Evolutionary conservation across 2,113 vertebrate genomes (phyloP).

Genomic region (Callithrix jacchus): DNA sequence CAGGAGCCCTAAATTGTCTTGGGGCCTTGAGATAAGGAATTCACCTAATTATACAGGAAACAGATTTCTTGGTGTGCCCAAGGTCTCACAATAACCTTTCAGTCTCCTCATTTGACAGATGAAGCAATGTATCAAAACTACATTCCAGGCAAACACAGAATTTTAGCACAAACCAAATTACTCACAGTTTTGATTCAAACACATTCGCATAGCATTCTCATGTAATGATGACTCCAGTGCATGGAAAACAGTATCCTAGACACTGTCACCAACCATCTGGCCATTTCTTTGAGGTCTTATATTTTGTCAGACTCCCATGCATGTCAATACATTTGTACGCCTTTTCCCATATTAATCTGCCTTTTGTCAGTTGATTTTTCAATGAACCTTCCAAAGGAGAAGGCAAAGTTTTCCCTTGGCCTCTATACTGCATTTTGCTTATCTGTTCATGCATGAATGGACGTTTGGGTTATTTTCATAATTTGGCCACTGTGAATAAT

Average conservation of each 20-base stretch:
- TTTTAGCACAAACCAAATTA: slow-evolving; percentile 16
- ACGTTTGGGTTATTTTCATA: background rate
- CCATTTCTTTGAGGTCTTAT: background rate
- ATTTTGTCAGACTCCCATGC: background rate
- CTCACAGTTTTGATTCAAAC: background rate
- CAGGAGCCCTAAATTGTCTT: no score
- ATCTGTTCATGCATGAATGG: background rate
- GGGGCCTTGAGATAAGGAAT: no score
- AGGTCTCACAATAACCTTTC: background rate
- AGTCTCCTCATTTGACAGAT: background rate
- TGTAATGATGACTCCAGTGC: background rate
- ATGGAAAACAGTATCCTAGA: background rate
- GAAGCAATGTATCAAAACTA: slow-evolving; percentile 5
- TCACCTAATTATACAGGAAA: background rate
- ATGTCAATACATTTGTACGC: background rate
- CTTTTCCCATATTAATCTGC: background rate
- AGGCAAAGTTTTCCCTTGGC: background rate
- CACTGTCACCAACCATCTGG: background rate
- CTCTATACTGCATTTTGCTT: background rate
- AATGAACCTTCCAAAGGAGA: background rate
- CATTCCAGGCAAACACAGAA: background rate
- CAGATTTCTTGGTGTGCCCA: background rate
- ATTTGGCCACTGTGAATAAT: background rate
- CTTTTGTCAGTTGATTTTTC: background rate
- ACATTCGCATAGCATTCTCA: background rate